These are phyloP conservation scores for Campoletis sonorensis DNA, from an alignment of 1,140 invertebrate species.

Conservation along the genomic window DNA sequence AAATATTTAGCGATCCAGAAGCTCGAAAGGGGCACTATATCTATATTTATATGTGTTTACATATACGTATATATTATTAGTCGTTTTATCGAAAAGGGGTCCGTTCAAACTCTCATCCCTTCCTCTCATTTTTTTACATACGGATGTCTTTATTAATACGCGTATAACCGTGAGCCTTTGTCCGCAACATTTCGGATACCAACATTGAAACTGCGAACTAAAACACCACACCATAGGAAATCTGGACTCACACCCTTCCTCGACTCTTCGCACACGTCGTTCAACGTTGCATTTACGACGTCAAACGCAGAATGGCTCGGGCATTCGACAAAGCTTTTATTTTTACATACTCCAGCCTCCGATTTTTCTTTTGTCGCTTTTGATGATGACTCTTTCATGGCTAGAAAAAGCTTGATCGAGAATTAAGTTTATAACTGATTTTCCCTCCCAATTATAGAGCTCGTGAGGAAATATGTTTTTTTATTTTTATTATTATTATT, in stretches of 20 bases:
- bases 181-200: conserved; percentile 51
- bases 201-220: conserved; percentile 53
- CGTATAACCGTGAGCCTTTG: conserved; percentile 52
- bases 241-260: conserved; percentile 55
- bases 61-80: conserved; percentile 26
- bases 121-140: conserved; percentile 14
- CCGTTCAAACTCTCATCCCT: conserved; percentile 21
- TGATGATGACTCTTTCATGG: conserved; percentile 8
- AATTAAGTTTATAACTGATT: neutral
- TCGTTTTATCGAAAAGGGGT: conserved; percentile 29
- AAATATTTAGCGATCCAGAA: conserved; percentile 72
- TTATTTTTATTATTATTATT: too few relatives aligned
- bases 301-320: conserved; percentile 55
- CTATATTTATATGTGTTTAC: neutral
- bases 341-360: conserved; percentile 14
- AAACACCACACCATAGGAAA: neutral
- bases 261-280: conserved; percentile 47
- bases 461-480: neutral
- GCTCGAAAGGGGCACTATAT: conserved; percentile 47
- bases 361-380: conserved; percentile 26
- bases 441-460: neutral
- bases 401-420: neutral
- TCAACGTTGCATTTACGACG: conserved; percentile 54
- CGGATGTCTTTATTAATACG: conserved; percentile 20
- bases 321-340: conserved; percentile 47